Evolutionary conservation across 2,113 vertebrate genomes (phyloP).

Genomic region (Pongo pygmaeus): DNA sequence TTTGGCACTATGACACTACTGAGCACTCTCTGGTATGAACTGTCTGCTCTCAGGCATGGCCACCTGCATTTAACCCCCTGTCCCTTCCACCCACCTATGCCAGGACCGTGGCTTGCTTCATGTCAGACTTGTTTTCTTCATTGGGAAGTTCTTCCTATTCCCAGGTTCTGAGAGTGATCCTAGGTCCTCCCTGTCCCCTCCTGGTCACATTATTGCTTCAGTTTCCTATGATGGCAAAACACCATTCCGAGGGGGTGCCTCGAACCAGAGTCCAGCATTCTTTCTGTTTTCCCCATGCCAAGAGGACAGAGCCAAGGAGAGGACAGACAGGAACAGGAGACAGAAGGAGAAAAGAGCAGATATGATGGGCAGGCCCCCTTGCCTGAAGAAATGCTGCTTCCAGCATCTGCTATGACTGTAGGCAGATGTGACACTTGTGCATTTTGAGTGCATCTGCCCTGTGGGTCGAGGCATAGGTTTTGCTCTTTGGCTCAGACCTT

Average conservation of each 20-base stretch:
- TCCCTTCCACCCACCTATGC: not conserved
- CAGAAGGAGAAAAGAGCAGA: not conserved
- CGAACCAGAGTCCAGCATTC: not conserved
- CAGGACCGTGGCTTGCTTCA: not conserved
- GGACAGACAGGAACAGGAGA: not conserved
- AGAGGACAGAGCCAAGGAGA: not conserved
- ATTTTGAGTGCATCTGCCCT: not conserved
- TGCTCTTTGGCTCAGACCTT: not conserved
- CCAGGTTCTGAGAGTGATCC: not conserved
- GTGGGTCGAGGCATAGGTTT: not conserved
- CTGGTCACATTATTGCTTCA: not conserved
- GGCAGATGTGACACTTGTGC: not conserved
- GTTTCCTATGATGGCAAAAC: not conserved
- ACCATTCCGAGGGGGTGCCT: not conserved
- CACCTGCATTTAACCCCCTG: not conserved
- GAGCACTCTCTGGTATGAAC: not conserved
- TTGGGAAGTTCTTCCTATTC: not conserved
- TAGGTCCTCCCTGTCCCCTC: not conserved
- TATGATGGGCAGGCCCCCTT: not conserved
- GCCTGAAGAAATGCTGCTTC: not conserved
- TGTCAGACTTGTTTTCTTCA: not conserved
- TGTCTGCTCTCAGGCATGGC: not conserved
- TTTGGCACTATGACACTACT: not conserved
- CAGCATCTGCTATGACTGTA: not conserved
- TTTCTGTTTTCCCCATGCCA: not conserved